Percentiles rank a stretch among this genome's conserved stretches.
Conservation (phyloP, 2,888 invertebrate species). For the Xanthorhoe spadicearia region DNA sequence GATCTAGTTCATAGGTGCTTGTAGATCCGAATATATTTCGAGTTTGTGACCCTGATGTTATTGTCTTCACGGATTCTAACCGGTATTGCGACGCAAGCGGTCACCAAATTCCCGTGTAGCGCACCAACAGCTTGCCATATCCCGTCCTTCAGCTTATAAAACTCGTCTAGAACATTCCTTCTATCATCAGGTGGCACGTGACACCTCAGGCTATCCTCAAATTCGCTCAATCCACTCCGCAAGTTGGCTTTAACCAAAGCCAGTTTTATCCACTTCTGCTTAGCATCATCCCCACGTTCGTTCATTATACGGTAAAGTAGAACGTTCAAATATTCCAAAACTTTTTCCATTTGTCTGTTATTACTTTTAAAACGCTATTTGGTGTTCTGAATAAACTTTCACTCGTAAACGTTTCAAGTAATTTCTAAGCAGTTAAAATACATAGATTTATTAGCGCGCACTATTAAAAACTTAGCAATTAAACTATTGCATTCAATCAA, state of each 20-base stretch:
- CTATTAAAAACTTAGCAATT: conserved; percentile 1
- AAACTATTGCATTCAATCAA: not conserved
- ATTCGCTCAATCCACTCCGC: conserved; percentile 56
- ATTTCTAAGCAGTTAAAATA: not conserved
- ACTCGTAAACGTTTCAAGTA: conserved; percentile 20
- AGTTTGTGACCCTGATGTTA: not conserved
- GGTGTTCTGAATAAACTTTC: conserved; percentile 38
- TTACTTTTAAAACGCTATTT: conserved; percentile 42
- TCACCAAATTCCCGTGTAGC: conserved; percentile 63
- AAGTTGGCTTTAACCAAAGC: conserved; percentile 63
- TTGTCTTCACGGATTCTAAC: conserved; percentile 40
- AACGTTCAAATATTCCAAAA: conserved; percentile 46
- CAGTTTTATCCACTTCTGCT: conserved; percentile 69
- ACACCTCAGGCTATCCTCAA: conserved; percentile 57
- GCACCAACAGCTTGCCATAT: conserved; percentile 71
- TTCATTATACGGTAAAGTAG: conserved; percentile 54
- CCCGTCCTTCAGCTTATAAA: conserved; percentile 60
- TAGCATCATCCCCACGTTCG: conserved; percentile 48
- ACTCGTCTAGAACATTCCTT: conserved; percentile 55
- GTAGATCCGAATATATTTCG: not conserved
- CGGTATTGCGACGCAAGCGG: conserved; percentile 44
- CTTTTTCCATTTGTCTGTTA: conserved; percentile 36
- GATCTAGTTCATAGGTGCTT: not conserved
- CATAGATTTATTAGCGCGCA: not conserved
- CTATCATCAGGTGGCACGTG: conserved; percentile 51